Conservation (phyloP, 2,113 vertebrate genomes). For the Procavia capensis region DNA sequence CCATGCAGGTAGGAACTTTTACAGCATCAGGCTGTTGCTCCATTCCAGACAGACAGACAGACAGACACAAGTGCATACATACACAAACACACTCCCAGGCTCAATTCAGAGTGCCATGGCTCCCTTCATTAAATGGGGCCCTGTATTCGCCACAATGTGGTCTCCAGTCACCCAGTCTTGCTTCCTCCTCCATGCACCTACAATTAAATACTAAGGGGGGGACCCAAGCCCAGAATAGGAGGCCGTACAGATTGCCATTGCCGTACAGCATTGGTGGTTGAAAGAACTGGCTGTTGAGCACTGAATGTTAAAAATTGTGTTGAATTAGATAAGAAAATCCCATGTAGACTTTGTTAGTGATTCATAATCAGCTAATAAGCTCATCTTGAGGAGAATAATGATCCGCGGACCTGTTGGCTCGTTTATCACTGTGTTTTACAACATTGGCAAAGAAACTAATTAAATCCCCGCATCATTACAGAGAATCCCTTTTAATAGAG, state of each 20-base stretch:
- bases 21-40: background rate
- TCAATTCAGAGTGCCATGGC: background rate
- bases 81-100: background rate
- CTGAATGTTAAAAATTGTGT: constrained; percentile 90
- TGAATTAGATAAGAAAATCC: constrained; percentile 92
- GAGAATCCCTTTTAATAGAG: constrained; percentile 99
- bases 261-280: constrained; percentile 80
- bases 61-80: background rate
- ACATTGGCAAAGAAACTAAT: constrained; percentile 98
- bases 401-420: constrained; percentile 96
- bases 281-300: constrained; percentile 87
- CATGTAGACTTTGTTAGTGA: constrained; percentile 93
- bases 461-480: constrained; percentile 99
- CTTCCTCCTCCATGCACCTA: constrained; percentile 59
- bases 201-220: constrained; percentile 67
- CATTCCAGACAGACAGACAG: background rate
- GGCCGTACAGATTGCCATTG: constrained; percentile 83
- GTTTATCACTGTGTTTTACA: constrained; percentile 99
- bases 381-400: constrained; percentile 97
- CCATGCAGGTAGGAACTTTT: background rate
- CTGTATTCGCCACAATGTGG: background rate
- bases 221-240: constrained; percentile 57
- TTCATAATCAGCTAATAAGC: constrained; percentile 98
- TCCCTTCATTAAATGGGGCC: background rate
- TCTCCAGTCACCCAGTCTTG: constrained; percentile 29